Conservation (phyloP, 1,140 invertebrate species). For the Portunus trituberculatus region DNA sequence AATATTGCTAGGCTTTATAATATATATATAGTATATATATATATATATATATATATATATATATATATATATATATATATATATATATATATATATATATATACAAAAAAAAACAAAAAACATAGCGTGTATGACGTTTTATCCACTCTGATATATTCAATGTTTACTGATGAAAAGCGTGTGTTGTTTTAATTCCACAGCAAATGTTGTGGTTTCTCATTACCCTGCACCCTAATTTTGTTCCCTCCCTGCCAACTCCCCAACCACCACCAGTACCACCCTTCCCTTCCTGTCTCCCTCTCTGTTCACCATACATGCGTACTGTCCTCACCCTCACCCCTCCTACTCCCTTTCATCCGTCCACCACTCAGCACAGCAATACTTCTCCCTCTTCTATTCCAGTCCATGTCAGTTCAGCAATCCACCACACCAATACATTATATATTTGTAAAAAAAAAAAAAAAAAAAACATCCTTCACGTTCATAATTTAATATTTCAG, state of each 20-base stretch:
- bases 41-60: too few species aligned
- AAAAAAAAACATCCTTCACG: too few species aligned
- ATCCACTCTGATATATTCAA: background rate
- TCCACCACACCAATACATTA: background rate
- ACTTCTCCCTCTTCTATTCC: background rate
- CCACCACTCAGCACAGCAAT: background rate
- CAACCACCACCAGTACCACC: background rate
- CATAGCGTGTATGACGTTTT: too few species aligned
- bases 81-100: background rate
- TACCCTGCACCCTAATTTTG: conserved; percentile 13
- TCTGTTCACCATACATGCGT: background rate
- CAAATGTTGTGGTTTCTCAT: conserved; percentile 11
- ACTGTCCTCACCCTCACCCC: background rate
- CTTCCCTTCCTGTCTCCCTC: background rate
- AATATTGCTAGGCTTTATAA: too few species aligned
- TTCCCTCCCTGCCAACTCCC: background rate
- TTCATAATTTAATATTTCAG: too few species aligned
- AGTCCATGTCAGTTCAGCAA: background rate
- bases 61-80: too few species aligned
- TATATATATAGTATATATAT: too few species aligned
- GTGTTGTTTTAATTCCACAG: background rate
- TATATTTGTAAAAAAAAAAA: too few species aligned
- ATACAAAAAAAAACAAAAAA: background rate
- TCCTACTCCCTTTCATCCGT: background rate
- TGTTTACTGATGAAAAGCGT: background rate